Percentiles rank a stretch among this genome's conserved stretches.
Evolutionary conservation across 1,140 invertebrate species (phyloP).

Genomic region (Aphelenchoides besseyi): DNA sequence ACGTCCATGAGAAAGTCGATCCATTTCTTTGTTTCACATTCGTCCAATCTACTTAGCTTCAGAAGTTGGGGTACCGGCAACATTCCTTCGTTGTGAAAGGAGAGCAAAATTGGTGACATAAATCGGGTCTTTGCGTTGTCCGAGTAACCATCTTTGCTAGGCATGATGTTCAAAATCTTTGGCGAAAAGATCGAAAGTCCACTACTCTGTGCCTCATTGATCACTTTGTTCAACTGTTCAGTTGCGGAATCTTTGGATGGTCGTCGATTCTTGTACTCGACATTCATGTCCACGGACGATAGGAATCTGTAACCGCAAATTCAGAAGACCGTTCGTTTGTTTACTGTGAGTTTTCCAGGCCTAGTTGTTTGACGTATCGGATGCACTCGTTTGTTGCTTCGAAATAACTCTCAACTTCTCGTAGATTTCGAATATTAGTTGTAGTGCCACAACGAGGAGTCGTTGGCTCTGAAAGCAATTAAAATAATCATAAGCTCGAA

Average conservation of each 20-base stretch:
- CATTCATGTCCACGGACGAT: background rate
- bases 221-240: background rate
- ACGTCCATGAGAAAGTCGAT: background rate
- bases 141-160: background rate
- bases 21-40: slow-evolving; percentile 11
- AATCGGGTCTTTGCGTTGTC: background rate
- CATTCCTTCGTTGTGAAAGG: slow-evolving; percentile 6
- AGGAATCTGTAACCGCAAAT: background rate
- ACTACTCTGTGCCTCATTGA: background rate
- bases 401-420: background rate
- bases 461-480: background rate
- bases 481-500: background rate
- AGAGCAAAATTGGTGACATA: background rate
- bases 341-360: background rate
- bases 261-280: slow-evolving; percentile 1
- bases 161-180: slow-evolving; percentile 1
- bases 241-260: background rate
- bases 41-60: background rate
- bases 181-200: slow-evolving; percentile 6
- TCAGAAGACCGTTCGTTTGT: background rate
- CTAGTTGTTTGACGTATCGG: background rate
- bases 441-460: background rate
- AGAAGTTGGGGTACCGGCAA: background rate
- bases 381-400: background rate
- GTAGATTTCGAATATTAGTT: background rate